Conservation (phyloP, 1,140 invertebrate genomes). For the Rhopalosiphum maidis region DNA sequence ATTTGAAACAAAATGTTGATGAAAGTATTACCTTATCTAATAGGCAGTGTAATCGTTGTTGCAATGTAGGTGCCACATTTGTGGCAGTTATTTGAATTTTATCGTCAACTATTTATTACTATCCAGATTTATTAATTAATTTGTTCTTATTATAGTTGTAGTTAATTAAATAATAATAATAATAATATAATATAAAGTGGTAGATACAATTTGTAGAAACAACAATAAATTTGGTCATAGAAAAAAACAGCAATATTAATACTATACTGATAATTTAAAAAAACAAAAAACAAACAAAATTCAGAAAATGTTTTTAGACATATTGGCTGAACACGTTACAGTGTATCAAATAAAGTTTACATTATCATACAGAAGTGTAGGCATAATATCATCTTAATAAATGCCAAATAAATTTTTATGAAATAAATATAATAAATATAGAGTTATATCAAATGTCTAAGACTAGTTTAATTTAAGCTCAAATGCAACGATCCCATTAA, state of each 20-base stretch:
- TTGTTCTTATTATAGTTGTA: not conserved
- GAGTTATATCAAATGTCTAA: not conserved
- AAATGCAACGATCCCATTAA: conserved; percentile 54
- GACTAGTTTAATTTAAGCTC: conserved; percentile 45
- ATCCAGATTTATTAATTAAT: not conserved
- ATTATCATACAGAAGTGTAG: not conserved
- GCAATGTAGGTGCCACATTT: not conserved
- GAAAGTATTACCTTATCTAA: not conserved
- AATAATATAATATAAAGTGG: not conserved
- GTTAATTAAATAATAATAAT: not conserved
- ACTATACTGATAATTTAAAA: not conserved
- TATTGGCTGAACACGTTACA: not conserved
- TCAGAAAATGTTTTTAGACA: conserved; percentile 30
- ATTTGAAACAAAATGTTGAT: conserved; percentile 27
- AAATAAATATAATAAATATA: conserved; percentile 47
- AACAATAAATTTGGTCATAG: not conserved
- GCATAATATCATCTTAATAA: conserved; percentile 33
- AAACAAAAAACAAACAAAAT: conserved; percentile 24
- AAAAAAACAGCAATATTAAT: conserved; percentile 19
- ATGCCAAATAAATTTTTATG: conserved; percentile 32
- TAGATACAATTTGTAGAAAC: conserved; percentile 29
- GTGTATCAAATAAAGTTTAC: conserved; percentile 18
- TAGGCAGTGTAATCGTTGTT: conserved; percentile 7
- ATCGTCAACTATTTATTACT: conserved; percentile 14
- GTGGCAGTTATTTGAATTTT: not conserved